Evolutionary conservation across 2,797 vertebrate genomes (phyloP).

Genomic region (Poeciliopsis turneri): DNA sequence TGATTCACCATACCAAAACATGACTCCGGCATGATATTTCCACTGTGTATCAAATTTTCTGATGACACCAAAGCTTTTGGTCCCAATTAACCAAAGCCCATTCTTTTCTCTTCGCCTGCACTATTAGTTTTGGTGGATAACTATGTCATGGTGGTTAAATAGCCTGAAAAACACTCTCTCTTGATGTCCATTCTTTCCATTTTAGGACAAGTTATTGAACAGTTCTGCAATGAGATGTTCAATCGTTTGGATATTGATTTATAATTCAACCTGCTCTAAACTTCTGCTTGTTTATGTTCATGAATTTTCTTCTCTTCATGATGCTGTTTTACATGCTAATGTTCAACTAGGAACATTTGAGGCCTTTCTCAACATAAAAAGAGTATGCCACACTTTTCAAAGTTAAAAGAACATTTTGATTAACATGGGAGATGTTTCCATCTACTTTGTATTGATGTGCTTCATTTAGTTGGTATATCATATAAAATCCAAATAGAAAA

Average conservation of each 20-base stretch:
- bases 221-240: neutral
- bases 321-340: neutral
- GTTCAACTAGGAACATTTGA: neutral
- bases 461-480: neutral
- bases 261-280: neutral
- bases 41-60: neutral
- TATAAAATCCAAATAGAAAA: too few species aligned
- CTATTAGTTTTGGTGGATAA: neutral
- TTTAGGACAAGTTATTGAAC: neutral
- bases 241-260: neutral
- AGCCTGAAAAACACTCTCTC: neutral
- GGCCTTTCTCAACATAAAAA: neutral
- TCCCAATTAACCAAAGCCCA: too few species aligned
- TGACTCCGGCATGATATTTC: neutral
- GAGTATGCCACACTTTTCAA: neutral
- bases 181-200: neutral
- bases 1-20: neutral
- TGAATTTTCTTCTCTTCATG: neutral
- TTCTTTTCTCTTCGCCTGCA: neutral
- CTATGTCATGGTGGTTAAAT: neutral
- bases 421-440: too few species aligned
- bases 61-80: too few species aligned
- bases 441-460: neutral
- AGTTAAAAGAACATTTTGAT: too few species aligned
- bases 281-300: neutral